A percentile compares a stretch with the other conserved stretches of the same genome.
Conservation (phyloP, 2,888 invertebrate genomes). For the Trachelus tabidus region DNA sequence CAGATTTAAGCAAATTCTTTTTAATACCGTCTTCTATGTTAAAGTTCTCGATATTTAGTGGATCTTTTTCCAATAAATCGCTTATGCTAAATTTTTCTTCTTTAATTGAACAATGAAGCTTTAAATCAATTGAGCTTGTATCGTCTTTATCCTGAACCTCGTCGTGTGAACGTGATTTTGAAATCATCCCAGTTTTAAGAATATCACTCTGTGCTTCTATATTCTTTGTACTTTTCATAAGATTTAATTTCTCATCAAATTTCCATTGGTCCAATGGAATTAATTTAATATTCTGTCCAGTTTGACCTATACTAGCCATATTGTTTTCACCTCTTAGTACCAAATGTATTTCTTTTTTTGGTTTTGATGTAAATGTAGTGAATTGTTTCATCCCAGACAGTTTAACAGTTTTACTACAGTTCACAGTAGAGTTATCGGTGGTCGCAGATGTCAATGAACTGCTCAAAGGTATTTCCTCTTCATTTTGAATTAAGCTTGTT, state of each 20-base stretch:
- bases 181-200: not conserved
- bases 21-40: not conserved
- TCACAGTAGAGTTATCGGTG: not conserved
- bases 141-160: not conserved
- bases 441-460: not conserved
- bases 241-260: constrained; percentile 4
- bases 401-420: not conserved
- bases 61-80: constrained; percentile 17
- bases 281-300: constrained; percentile 18
- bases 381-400: not conserved
- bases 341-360: constrained; percentile 19
- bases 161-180: not conserved
- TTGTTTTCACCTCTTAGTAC: constrained; percentile 14
- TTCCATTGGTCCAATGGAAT: constrained; percentile 20
- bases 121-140: not conserved
- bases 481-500: not conserved
- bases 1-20: not conserved
- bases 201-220: constrained; percentile 6
- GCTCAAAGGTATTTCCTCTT: not conserved
- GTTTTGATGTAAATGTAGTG: constrained; percentile 7
- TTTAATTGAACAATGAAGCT: constrained; percentile 8
- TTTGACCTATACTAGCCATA: constrained; percentile 18
- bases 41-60: constrained; percentile 11
- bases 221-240: not conserved
- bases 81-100: constrained; percentile 5